phyloP scores from a whole-genome alignment of 1,140 invertebrate genomes.

The Drosophila chauvacae region DNA sequence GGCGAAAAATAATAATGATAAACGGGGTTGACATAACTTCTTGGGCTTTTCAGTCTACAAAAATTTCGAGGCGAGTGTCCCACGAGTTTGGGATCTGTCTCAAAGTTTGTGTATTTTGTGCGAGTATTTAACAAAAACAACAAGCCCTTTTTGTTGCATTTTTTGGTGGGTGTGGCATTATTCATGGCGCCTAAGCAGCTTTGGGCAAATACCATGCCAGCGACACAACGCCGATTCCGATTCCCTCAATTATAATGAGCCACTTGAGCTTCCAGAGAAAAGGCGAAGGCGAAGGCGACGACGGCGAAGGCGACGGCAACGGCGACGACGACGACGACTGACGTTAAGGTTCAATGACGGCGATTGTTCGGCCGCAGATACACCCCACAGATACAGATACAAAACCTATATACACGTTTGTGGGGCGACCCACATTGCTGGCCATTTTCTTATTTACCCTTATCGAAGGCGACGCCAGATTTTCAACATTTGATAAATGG shows the following conservation, averaged over 20 bases:
- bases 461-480: constrained; percentile 71
- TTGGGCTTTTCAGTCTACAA: constrained; percentile 25
- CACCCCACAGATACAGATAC: constrained; percentile 20
- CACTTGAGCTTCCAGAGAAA: constrained; percentile 63
- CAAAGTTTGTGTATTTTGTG: constrained; percentile 2
- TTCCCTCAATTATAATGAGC: constrained; percentile 57
- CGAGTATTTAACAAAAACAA: background rate
- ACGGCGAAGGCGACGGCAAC: background rate
- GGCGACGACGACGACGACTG: constrained; percentile 11
- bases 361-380: constrained; percentile 60
- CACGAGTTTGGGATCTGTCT: constrained; percentile 33
- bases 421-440: constrained; percentile 59
- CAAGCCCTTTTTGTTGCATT: background rate
- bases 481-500: constrained; percentile 75
- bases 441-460: constrained; percentile 73
- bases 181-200: constrained; percentile 56
- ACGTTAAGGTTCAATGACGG: constrained; percentile 49
- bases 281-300: constrained; percentile 7
- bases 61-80: constrained; percentile 7
- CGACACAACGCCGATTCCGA: constrained; percentile 5
- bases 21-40: constrained; percentile 28
- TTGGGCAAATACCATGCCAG: constrained; percentile 31
- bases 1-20: constrained; percentile 43
- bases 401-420: constrained; percentile 15
- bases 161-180: constrained; percentile 28